Base-by-base conservation (phyloP, 1,140 invertebrate genomes). In the Berghia stephanieae region DNA sequence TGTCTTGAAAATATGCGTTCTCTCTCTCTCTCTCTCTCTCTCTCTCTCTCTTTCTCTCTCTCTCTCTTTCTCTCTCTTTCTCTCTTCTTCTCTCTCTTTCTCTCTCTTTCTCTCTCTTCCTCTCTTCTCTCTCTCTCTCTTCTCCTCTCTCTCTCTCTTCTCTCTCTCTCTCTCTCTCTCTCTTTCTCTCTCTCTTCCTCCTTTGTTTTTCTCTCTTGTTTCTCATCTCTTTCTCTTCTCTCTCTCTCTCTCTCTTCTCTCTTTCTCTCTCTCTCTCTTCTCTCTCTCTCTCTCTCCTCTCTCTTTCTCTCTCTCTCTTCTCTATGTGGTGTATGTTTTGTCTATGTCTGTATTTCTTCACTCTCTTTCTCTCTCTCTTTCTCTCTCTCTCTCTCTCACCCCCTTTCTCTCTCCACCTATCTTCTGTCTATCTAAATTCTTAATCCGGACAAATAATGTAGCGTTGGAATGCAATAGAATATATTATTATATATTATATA, bases 51-150 rank as follows among this genome's bases (percentile, higher is more conserved):
- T 70, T 36, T 43, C n/a, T 21, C 3, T 42, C 68, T 44, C 4
- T 43, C 68, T 70, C 10, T 44, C 68, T 44, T 8, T 27, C 18
- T 44, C n/a, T 42, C 36, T 69, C 66, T 69, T 38, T 36, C 66
- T 46, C 68, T 24, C 18, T 38, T 46, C 68, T 24, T 3, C 34
- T 46, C 68, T 70, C 36, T 70, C 68, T 70, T 18, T 42, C 13
- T 46, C 31, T 46, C 43, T 70, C 31, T 70, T 16, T 70, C 36
- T 70, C 68, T 46, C n/a, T 24, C 42, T 70, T 3, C 36, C 68
- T n/a, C n/a, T n/a, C n/a, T n/a, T 70, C 36, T 44, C 68, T 70
- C n/a, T 42, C 13, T 70, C 5, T 70, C 68, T 70, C 34, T 70
- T 43, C 46, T 4, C 8, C 42, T 70, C 68, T 43, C 40, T 4